Conservation (phyloP, 2,888 invertebrate genomes). For the Tiphia femorata region DNA sequence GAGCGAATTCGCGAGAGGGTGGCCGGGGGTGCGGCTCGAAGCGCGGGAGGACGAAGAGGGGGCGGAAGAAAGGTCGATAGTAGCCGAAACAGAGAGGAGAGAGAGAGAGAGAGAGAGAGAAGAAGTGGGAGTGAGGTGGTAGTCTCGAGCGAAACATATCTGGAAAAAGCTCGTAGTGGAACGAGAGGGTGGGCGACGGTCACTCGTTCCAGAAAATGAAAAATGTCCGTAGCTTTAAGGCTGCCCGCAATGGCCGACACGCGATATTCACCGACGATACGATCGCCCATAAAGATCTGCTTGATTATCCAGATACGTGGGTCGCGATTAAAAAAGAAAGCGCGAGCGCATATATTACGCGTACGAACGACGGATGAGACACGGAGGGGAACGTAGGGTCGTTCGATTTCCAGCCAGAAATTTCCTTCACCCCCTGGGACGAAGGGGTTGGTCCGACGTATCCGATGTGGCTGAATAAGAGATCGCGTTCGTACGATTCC, state of each 20-base stretch:
- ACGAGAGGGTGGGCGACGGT: conserved; percentile 20
- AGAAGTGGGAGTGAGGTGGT: no score
- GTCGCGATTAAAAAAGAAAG: conserved; percentile 1
- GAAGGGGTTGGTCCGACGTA: neutral
- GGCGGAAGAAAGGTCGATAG: neutral
- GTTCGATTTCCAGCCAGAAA: neutral
- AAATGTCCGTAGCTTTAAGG: conserved; percentile 35
- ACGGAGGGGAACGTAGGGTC: neutral
- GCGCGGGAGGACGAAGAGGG: no score
- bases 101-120: conserved; percentile 14
- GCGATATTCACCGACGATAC: conserved; percentile 28
- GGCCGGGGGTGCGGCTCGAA: no score
- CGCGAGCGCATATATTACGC: conserved; percentile 1
- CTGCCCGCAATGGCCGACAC: conserved; percentile 7
- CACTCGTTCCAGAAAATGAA: conserved; percentile 49
- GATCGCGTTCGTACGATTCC: conserved; percentile 3
- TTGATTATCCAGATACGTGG: conserved; percentile 20
- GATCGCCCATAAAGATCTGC: conserved; percentile 27
- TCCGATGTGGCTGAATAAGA: neutral
- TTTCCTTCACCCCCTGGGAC: conserved; percentile 15
- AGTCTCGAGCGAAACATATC: conserved; percentile 3
- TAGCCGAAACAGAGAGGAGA: neutral
- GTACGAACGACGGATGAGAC: neutral
- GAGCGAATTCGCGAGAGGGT: no score
- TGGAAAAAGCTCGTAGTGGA: conserved; percentile 1